Evolutionary conservation across 2,888 invertebrate species (phyloP).

Genomic region (Merodon equestris): DNA sequence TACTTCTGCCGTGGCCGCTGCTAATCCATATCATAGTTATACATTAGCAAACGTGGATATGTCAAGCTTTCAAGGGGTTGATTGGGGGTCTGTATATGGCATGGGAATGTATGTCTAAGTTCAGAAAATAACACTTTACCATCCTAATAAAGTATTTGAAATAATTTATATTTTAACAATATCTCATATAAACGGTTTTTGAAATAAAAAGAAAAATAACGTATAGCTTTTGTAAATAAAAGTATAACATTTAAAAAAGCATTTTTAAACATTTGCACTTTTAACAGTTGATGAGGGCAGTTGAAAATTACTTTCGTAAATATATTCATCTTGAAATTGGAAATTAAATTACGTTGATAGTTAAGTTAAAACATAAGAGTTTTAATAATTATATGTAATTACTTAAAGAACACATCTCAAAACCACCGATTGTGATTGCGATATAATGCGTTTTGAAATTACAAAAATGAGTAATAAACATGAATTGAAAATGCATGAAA

Average conservation of each 20-base stretch:
- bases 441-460: conserved; percentile 73
- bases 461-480: conserved; percentile 65
- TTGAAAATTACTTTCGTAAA: conserved; percentile 60
- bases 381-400: conserved; percentile 34
- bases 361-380: conserved; percentile 70
- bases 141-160: conserved; percentile 43
- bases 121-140: conserved; percentile 8
- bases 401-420: conserved; percentile 69
- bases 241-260: conserved; percentile 52
- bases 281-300: conserved; percentile 58
- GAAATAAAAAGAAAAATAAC: conserved; percentile 19
- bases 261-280: conserved; percentile 57
- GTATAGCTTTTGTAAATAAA: conserved; percentile 30
- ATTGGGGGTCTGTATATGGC: conserved; percentile 95
- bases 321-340: no score
- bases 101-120: conserved; percentile 91
- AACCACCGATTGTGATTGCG: conserved; percentile 80
- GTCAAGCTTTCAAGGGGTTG: conserved; percentile 94
- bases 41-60: conserved; percentile 93
- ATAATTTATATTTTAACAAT: conserved; percentile 54
- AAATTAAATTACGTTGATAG: no score
- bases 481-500: conserved; percentile 29
- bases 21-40: conserved; percentile 87
- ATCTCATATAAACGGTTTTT: conserved; percentile 10
- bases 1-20: conserved; percentile 83